These are phyloP conservation scores for Esox masquinongy DNA, from an alignment of 2,797 vertebrate species.

Conservation along the genomic window DNA sequence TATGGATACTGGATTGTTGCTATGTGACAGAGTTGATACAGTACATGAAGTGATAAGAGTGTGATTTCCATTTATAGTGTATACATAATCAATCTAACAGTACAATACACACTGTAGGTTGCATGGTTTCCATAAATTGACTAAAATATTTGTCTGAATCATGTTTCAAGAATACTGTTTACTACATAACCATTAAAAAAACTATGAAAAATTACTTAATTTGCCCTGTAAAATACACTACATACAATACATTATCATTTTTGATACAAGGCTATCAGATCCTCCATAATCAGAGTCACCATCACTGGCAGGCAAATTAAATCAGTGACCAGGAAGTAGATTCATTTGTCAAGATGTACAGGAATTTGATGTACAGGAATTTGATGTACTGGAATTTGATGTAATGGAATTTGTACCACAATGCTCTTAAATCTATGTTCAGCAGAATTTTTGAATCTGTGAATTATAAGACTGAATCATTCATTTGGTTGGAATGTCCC, in stretches of 20 bases:
- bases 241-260: not conserved
- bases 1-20: slow-evolving; percentile 72
- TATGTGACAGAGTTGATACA: slow-evolving; percentile 58
- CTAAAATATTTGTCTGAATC: not conserved
- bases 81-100: not conserved
- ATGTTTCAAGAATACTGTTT: not conserved
- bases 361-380: too few relatives aligned
- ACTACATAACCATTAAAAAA: not conserved
- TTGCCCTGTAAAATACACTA: not conserved
- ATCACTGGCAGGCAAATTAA: not conserved
- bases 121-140: not conserved
- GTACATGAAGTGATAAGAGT: slow-evolving; percentile 30
- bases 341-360: not conserved
- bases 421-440: not conserved
- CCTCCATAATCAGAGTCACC: too few relatives aligned
- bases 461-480: not conserved
- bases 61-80: slow-evolving; percentile 16
- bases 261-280: slow-evolving; percentile 1
- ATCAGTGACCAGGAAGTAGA: not conserved
- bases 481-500: not conserved
- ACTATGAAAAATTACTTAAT: not conserved
- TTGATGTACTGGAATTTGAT: too few relatives aligned
- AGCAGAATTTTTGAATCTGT: not conserved
- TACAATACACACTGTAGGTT: not conserved
- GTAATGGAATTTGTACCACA: too few relatives aligned